Conservation (phyloP, 2,888 invertebrate species). For the Eubasilissa splendida region DNA sequence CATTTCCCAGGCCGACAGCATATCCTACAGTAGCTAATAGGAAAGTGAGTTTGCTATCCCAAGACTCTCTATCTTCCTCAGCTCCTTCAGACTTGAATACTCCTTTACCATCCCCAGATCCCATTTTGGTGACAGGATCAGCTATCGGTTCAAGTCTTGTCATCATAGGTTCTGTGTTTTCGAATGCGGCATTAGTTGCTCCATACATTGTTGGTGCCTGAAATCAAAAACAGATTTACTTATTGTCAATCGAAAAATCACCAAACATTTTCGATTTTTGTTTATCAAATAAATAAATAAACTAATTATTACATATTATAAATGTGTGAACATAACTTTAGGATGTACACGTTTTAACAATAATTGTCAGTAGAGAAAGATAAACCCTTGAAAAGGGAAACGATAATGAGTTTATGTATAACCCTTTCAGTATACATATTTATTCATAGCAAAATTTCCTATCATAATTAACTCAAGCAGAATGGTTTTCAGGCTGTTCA, state of each 20-base stretch:
- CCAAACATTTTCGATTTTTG: background rate
- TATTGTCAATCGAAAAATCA: slow-evolving; percentile 62
- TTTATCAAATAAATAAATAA: background rate
- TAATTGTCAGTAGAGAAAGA: no score
- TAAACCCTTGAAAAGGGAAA: no score
- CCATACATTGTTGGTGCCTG: slow-evolving; percentile 80
- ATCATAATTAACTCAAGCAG: no score
- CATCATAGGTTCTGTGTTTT: slow-evolving; percentile 66
- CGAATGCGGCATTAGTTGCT: slow-evolving; percentile 88
- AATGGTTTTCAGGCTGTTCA: no score
- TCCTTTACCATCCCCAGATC: slow-evolving; percentile 77
- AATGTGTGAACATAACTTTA: no score
- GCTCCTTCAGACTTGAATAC: slow-evolving; percentile 80
- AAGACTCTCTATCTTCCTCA: slow-evolving; percentile 87
- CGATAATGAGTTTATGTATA: no score
- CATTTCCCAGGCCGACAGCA: slow-evolving; percentile 95
- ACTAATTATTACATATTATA: no score
- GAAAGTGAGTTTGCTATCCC: slow-evolving; percentile 95
- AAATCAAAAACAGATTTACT: slow-evolving; percentile 54
- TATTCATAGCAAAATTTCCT: no score
- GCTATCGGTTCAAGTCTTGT: slow-evolving; percentile 65
- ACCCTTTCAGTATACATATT: no score
- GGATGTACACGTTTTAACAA: no score
- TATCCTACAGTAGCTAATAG: slow-evolving; percentile 94
- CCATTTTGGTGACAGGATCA: slow-evolving; percentile 74